Evolutionary conservation across 2,113 vertebrate genomes (phyloP).

Genomic region (Lepus timidus): DNA sequence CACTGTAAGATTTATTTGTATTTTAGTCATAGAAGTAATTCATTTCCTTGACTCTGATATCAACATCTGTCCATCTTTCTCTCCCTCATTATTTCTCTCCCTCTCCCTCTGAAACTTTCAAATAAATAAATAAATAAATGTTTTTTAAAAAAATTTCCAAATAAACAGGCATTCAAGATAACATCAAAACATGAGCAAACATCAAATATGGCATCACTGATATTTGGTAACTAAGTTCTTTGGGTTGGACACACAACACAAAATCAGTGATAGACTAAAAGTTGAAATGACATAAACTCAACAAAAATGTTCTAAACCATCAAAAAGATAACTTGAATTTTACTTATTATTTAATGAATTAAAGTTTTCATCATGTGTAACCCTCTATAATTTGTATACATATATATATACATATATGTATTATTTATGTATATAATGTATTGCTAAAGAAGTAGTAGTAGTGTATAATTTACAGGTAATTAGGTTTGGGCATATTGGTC

Average conservation of each 20-base stretch:
- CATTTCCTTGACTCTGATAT: background rate
- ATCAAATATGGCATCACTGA: background rate
- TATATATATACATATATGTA: too few relatives aligned
- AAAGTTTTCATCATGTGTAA: background rate
- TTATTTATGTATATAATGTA: background rate
- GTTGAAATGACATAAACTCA: background rate
- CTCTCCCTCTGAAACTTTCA: background rate
- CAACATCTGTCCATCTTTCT: background rate
- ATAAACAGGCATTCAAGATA: background rate
- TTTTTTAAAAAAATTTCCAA: background rate
- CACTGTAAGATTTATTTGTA: background rate
- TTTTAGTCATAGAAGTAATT: background rate
- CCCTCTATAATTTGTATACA: background rate
- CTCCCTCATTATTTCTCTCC: background rate
- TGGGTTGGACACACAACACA: background rate
- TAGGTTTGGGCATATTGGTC: background rate
- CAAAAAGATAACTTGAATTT: background rate
- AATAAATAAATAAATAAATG: too few relatives aligned
- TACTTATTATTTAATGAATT: background rate
- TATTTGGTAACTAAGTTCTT: conserved; percentile 14
- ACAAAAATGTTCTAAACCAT: background rate
- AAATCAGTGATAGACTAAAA: background rate
- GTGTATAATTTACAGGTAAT: background rate
- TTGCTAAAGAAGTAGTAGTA: background rate
- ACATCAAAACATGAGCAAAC: background rate